Base-by-base conservation (phyloP, 30 jellyfish, hydroid and myxozoan species). In the Hydractinia echinata region DNA sequence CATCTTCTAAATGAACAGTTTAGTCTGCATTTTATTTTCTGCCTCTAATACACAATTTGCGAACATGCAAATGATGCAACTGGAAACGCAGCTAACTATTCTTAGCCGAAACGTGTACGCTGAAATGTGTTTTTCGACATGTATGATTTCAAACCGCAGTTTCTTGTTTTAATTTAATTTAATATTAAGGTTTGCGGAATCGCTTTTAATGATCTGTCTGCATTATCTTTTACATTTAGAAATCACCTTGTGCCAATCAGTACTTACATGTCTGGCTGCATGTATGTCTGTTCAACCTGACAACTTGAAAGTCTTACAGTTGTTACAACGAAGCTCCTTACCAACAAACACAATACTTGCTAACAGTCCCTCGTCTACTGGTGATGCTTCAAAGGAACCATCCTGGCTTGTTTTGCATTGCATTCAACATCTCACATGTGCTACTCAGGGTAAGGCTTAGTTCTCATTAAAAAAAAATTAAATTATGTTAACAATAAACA, bases 191-290 rank as follows among this genome's bases (percentile, higher is more conserved):
- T 0, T 30, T 30, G 44, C 44, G 2, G 44, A 30, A 30, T 0
- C 44, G 44, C 44, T 30, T 30, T 30, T 30, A 30, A 30, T 30
- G 44, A 30, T 30, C 44, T 30, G 44, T 30, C 44, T 2, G 44
- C 52, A 58, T 0, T 11, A 0, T 16, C 73, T 56, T 14, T 66
- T 76, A 0, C 76, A 61, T 78, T 8, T 79, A 92, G 98, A 92
- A 61, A 72, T 76, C 52, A 84, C 87, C 51, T 79, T 87, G 51
- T 79, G 89, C 3, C 90, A 89, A 78, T 81, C 96, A 9, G 52
- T 95, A 6, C 44, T 94, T 50, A 94, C 99, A 16, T 94, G 99
- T 79, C 67, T 94, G 56, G 99, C 99, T 10, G 99, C 99, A 39
- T 54, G 86, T 19, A 79, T 94, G 77, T 94, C 99, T 4, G 96